These are phyloP conservation scores for Pandemis cinnamomeana DNA, from an alignment of 2,888 invertebrate species.

Conservation along the genomic window DNA sequence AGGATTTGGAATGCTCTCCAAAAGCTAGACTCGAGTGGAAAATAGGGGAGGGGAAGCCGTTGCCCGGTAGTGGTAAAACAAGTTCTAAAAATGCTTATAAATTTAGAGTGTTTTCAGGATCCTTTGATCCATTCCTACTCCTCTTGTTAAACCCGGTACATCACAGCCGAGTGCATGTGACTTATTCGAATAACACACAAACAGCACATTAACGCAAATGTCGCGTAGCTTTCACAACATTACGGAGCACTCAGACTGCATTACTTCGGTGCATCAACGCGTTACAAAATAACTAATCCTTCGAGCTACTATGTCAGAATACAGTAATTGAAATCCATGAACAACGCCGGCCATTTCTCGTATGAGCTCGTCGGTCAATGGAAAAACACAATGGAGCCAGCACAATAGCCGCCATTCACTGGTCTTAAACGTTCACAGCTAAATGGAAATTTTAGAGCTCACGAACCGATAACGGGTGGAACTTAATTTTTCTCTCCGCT, in stretches of 20 bases:
- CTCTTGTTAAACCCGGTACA: not conserved
- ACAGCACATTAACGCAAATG: constrained; percentile 1
- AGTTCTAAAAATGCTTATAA: too few relatives aligned
- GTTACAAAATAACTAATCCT: constrained; percentile 59
- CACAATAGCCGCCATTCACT: constrained; percentile 73
- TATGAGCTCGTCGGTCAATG: constrained; percentile 74
- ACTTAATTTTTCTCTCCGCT: constrained; percentile 57
- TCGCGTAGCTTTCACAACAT: constrained; percentile 14
- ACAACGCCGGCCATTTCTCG: constrained; percentile 58
- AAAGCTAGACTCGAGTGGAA: too few relatives aligned
- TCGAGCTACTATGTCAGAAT: constrained; percentile 64
- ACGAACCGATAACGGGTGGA: constrained; percentile 63
- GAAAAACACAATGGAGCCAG: constrained; percentile 75
- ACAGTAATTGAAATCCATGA: constrained; percentile 73
- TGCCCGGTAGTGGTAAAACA: too few relatives aligned
- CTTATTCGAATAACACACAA: constrained; percentile 3
- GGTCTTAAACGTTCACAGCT: constrained; percentile 74
- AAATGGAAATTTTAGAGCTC: constrained; percentile 79
- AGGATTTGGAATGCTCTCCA: too few relatives aligned
- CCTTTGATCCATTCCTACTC: too few relatives aligned
- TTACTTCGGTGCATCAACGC: constrained; percentile 25
- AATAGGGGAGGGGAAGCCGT: too few relatives aligned
- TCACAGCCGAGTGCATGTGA: not conserved
- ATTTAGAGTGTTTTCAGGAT: too few relatives aligned
- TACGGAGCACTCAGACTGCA: constrained; percentile 36